These are phyloP conservation scores for Lamprotornis superbus DNA, from an alignment of 2,113 vertebrate genomes.

Conservation along the genomic window DNA sequence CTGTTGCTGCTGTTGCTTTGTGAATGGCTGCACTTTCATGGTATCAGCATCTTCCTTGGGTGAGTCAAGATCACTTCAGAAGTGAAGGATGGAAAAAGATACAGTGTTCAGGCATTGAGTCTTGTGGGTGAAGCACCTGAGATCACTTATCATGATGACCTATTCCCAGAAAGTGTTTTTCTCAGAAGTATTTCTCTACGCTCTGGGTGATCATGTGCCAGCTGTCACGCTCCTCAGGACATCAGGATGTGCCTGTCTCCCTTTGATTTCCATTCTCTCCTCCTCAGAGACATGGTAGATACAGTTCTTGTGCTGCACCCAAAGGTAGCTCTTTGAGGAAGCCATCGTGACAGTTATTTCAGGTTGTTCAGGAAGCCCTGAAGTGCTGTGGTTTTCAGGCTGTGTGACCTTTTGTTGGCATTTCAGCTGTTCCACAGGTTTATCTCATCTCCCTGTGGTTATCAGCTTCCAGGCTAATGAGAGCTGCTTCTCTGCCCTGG, in stretches of 20 bases:
- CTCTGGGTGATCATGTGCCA: neutral
- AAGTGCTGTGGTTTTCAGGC: neutral
- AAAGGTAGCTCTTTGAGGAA: neutral
- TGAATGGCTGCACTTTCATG: neutral
- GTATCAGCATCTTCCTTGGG: neutral
- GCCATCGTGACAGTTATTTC: neutral
- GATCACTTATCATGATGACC: neutral
- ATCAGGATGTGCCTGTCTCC: fast-evolving
- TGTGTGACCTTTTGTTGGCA: neutral
- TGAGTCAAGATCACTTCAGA: neutral
- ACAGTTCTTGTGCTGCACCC: neutral
- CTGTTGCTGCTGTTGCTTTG: neutral
- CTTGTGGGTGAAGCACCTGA: neutral
- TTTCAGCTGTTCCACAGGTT: neutral
- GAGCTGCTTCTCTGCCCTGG: neutral
- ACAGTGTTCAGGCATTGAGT: neutral
- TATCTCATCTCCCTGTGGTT: constrained; percentile 15
- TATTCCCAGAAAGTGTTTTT: neutral
- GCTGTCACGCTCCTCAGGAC: neutral
- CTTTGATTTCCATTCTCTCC: neutral
- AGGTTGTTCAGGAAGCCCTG: neutral
- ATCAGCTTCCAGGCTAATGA: neutral
- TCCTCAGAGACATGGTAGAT: fast-evolving
- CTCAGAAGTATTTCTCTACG: neutral
- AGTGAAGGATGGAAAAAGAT: neutral